phyloP scores from a whole-genome alignment of 1,140 invertebrate species.

The Drosophila sp. region DNA sequence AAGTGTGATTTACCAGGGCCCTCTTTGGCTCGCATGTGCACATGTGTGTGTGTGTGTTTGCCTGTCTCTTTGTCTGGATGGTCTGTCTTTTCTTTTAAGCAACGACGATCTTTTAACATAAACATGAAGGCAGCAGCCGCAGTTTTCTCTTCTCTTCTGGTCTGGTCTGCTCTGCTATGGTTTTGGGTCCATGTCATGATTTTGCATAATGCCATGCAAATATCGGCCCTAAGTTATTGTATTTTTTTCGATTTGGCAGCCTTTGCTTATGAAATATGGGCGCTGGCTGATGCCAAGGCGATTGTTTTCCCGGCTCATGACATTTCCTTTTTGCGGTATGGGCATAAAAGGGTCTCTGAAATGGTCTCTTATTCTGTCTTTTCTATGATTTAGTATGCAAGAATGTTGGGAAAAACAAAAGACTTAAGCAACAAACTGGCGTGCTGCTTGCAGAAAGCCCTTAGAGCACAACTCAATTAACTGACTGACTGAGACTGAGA shows the following conservation, averaged over 20 bases:
- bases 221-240: conserved; percentile 77
- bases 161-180: conserved; percentile 24
- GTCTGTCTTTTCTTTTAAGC: conserved; percentile 7
- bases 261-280: conserved; percentile 73
- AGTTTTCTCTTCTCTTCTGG: not conserved
- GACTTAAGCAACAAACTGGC: conserved; percentile 77
- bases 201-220: conserved; percentile 81
- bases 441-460: not conserved
- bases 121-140: conserved; percentile 48
- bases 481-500: not conserved
- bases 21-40: conserved; percentile 44
- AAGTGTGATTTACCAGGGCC: conserved; percentile 76
- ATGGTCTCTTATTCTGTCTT: not conserved
- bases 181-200: conserved; percentile 70
- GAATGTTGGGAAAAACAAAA: conserved; percentile 58
- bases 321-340: conserved; percentile 72
- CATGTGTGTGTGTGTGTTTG: conserved; percentile 12
- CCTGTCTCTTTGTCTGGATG: not conserved
- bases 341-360: conserved; percentile 29
- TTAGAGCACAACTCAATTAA: conserved; percentile 74
- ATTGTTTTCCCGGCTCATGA: conserved; percentile 77
- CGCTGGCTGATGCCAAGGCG: conserved; percentile 39
- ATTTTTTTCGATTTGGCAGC: conserved; percentile 63
- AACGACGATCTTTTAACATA: conserved; percentile 46
- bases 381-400: conserved; percentile 71